Base-by-base conservation (phyloP, 2,113 vertebrate genomes). In the Bagarius yarrelli region DNA sequence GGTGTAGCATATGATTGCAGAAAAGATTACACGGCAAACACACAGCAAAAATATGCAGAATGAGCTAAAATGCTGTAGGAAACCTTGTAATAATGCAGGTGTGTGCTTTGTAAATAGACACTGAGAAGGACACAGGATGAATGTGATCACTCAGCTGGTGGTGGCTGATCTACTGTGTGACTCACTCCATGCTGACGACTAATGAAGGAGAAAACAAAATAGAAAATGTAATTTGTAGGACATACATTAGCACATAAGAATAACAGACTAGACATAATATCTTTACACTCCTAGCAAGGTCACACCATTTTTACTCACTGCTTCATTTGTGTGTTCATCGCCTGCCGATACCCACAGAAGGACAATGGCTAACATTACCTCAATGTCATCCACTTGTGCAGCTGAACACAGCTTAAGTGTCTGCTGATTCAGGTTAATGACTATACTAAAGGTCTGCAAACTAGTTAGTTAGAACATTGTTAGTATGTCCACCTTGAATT, bases 141-240 rank as follows among this genome's bases (percentile, higher is more conserved):
- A 76, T 83, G 85, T 81, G 66, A 81, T 75, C 75, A 78, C 69
- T 81, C 66, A 85, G 78, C 76, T 75, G 67, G 84, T 81, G 47
- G 56, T 52, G 79, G 69, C 67, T 66, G 19, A 27, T 32, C 70
- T 70, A 81, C 60, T 72, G 61, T 67, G 50, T 84, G 60, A 44
- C 34, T 66, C 59, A 72, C 74, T 77, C 66, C 60, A 79, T 77
- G 73, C 16, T 79, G 83, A 86, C 81, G 83, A 86, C 79, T 77
- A 83, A 66, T 83, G 36, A 64, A 70, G 78, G 55, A n/a, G n/a
- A 80, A 73, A 61, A 73, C 47, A 63, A 64, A 63, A 32, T 52
- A 53, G 69, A 50, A 75, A 81, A 76, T 67, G 12, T 47, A 40
- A 70, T 80, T 80, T 50, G 57, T 73, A 73, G n/a, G 30, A 5